Evolutionary conservation across 2,797 vertebrate species (phyloP).

Genomic region (Pogonophryne albipinna): DNA sequence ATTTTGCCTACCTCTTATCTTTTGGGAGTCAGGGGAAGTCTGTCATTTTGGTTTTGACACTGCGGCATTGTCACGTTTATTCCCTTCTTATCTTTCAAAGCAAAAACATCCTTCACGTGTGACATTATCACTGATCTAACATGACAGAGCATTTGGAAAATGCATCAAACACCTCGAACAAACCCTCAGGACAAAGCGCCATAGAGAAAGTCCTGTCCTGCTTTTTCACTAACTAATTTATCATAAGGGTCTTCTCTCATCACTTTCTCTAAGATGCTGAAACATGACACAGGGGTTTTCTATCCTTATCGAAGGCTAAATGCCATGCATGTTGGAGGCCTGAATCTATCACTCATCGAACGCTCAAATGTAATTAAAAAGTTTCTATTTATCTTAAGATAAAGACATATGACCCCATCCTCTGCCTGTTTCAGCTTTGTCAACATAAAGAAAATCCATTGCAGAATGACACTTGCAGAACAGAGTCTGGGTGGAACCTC

Average conservation of each 20-base stretch:
- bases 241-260: constrained; percentile 21
- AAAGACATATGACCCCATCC: not conserved
- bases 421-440: not conserved
- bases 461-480: constrained; percentile 1
- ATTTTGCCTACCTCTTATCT: constrained; percentile 25
- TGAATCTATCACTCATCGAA: not conserved
- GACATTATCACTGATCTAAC: constrained; percentile 21
- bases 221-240: constrained; percentile 19
- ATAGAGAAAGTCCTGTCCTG: constrained; percentile 18
- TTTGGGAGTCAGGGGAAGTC: not conserved
- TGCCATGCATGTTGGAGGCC: not conserved
- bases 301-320: constrained; percentile 15
- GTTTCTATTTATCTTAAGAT: not conserved
- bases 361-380: not conserved
- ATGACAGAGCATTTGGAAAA: constrained; percentile 29
- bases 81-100: constrained; percentile 10
- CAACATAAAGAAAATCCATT: not conserved
- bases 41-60: constrained; percentile 24
- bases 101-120: constrained; percentile 18
- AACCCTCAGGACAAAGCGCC: constrained; percentile 20
- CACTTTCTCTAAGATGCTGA: constrained; percentile 13
- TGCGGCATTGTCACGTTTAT: constrained; percentile 6
- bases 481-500: not conserved
- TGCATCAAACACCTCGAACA: constrained; percentile 31
- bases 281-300: constrained; percentile 19